Base-by-base conservation (phyloP, 1,140 invertebrate genomes). In the Halyomorpha halys region DNA sequence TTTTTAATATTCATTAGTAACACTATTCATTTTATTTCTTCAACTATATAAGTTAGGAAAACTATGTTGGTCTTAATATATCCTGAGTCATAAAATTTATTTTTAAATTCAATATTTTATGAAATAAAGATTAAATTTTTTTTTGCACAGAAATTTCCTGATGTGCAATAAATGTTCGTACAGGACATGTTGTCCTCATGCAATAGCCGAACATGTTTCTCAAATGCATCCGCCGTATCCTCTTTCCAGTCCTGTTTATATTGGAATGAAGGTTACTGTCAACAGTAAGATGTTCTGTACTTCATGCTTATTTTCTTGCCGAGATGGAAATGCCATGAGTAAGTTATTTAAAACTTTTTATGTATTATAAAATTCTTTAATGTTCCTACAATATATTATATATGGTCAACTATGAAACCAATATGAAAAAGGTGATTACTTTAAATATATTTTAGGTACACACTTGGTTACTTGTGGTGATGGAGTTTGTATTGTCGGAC, bases 241-340 rank as follows among this genome's bases (percentile, higher is more conserved):
- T 47, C 21, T 47, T 18, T 25, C 30, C 14, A 45, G 15, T 11
- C 25, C 27, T n/a, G 39, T 21, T 15, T 53, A 44, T 53, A 19
- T 53, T 16, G 25, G 27, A 44, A 39, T 19, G 18, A 63, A n/a
- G 15, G n/a, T 27, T 21, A 21, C 53, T 21, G 27, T 63, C 16
- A 27, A 16, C 16, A n/a, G 30, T 3, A 54, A 34, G n/a, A 34
- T 19, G 3, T 39, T 21, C 15, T 49, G 39, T n/a, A 27, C 16
- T 63, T 18, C 34, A 3, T 63, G 62, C 30, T 27, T 23, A n/a
- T 63, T 53, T 53, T 23, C 62, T 14, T 25, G 47, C 5, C 30
- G 39, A 34, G 51, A 63, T 27, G 62, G 62, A 18, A 51, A 63
- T 49, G 18, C 11, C 6, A 63, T 63, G 62, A 44, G 59, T 60